Conservation (phyloP, 2,113 vertebrate genomes). For the Heterochromis multidens region DNA sequence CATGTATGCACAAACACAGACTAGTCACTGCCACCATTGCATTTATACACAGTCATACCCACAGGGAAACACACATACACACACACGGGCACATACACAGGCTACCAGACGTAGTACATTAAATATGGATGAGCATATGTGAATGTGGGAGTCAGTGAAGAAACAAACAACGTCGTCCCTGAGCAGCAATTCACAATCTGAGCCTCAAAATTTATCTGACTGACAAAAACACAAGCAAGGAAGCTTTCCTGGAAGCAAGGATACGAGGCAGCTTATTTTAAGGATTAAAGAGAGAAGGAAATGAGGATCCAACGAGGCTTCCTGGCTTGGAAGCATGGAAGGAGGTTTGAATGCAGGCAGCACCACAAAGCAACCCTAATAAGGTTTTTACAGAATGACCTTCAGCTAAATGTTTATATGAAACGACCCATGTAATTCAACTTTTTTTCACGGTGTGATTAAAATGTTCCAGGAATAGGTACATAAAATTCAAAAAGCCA, state of each 20-base stretch:
- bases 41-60: conserved; percentile 8
- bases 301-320: not conserved
- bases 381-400: not conserved
- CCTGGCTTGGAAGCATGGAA: not conserved
- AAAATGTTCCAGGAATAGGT: not conserved
- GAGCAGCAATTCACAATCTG: not conserved
- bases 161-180: conserved; percentile 26
- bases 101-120: not conserved
- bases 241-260: not conserved
- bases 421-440: not conserved
- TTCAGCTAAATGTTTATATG: not conserved
- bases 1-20: not conserved
- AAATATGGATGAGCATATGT: conserved; percentile 56
- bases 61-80: not conserved
- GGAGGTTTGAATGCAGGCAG: not conserved
- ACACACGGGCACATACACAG: not conserved
- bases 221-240: not conserved
- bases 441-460: not conserved
- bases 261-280: not conserved
- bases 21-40: not conserved
- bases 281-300: not conserved
- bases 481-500: not conserved
- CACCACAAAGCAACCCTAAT: not conserved
- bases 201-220: not conserved
- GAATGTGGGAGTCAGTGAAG: conserved; percentile 24